Percentiles rank a stretch among this genome's conserved stretches.
Conservation (phyloP, 2,113 vertebrate genomes). For the Raja brachyura region DNA sequence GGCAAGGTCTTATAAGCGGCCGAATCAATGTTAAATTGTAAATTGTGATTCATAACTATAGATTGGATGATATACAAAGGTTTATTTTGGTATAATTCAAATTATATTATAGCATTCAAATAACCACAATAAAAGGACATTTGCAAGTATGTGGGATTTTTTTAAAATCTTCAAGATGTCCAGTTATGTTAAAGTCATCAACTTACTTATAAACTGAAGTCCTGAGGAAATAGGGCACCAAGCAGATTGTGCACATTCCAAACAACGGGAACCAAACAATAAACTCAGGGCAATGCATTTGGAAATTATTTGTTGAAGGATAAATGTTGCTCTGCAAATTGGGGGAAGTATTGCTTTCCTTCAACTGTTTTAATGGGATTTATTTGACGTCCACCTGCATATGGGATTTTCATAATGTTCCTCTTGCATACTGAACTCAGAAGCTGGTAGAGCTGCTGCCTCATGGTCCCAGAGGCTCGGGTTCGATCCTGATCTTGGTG, state of each 20-base stretch:
- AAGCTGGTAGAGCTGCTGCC: no score
- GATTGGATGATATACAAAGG: neutral
- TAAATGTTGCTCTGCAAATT: neutral
- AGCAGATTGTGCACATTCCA: neutral
- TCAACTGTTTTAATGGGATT: neutral
- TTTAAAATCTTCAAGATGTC: neutral
- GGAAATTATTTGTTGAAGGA: neutral
- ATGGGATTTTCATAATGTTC: no score
- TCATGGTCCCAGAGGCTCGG: no score
- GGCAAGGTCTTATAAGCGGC: neutral
- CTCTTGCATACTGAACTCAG: neutral
- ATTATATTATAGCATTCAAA: neutral
- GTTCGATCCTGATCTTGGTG: no score
- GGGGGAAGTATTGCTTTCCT: neutral
- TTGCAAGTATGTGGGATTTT: neutral
- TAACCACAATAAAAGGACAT: neutral
- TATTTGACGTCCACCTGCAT: neutral
- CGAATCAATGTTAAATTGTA: neutral
- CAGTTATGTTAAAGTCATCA: neutral
- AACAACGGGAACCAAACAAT: neutral
- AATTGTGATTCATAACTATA: neutral
- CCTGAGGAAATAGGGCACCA: neutral
- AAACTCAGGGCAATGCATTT: neutral
- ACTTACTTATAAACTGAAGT: neutral
- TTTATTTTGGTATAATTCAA: neutral